phyloP scores from a whole-genome alignment of 2,113 vertebrate genomes.

The Megalops atlanticus region DNA sequence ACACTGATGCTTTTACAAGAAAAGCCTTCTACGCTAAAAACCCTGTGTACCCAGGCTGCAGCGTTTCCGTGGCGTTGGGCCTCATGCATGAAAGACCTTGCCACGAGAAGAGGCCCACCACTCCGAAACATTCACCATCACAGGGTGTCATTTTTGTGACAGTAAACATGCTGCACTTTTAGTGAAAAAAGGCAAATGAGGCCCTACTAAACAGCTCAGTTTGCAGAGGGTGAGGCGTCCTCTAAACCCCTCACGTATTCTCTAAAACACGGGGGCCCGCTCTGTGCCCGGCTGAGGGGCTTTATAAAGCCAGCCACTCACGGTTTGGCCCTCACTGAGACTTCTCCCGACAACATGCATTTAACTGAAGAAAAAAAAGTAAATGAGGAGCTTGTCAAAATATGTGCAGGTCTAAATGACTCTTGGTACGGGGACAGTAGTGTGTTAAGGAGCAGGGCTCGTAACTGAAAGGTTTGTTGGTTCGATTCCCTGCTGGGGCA shows the following conservation, averaged over 20 bases:
- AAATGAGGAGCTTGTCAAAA: constrained; percentile 61
- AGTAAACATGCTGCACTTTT: background rate
- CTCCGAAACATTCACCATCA: background rate
- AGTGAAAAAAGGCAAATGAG: background rate
- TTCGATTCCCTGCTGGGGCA: no score
- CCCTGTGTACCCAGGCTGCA: background rate
- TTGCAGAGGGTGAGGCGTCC: background rate
- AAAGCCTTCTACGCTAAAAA: constrained; percentile 28
- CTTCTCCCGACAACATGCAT: constrained; percentile 67
- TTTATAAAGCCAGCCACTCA: constrained; percentile 64
- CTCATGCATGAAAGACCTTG: background rate
- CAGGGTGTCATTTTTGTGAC: background rate
- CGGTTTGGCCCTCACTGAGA: constrained; percentile 43
- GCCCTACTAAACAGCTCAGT: background rate
- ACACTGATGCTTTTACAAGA: constrained; percentile 24
- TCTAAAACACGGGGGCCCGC: constrained; percentile 68
- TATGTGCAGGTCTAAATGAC: background rate
- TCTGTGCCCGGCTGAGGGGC: constrained; percentile 70
- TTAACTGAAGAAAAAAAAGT: constrained; percentile 48
- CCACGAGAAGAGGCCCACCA: background rate
- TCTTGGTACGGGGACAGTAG: no score
- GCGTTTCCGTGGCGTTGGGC: background rate
- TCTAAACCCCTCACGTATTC: constrained; percentile 49
- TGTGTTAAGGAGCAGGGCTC: no score
- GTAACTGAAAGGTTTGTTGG: no score